phyloP scores from a whole-genome alignment of 2,113 vertebrate species.

The Heterotis niloticus region DNA sequence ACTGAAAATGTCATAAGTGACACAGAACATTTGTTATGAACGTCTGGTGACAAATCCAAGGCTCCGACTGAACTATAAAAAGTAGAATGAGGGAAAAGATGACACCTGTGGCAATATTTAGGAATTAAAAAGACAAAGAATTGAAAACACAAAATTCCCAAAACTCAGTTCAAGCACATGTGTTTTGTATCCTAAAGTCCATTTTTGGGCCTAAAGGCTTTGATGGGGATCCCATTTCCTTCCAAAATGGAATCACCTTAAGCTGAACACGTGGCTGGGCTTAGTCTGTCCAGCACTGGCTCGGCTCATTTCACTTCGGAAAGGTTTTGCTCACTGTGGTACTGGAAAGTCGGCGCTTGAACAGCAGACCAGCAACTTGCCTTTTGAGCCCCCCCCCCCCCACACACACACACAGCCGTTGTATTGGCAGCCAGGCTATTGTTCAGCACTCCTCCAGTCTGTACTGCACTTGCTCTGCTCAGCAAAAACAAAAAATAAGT shows the following conservation, averaged over 20 bases:
- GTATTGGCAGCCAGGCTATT: constrained; percentile 46
- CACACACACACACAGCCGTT: too few relatives aligned
- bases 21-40: neutral
- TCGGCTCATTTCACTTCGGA: neutral
- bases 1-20: too few relatives aligned
- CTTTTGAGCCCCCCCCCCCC: neutral
- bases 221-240: too few relatives aligned
- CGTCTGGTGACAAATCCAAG: neutral
- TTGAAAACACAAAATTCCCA: neutral
- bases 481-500: constrained; percentile 54
- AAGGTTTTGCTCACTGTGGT: neutral
- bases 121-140: neutral
- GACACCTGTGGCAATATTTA: neutral
- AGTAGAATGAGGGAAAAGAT: too few relatives aligned
- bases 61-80: neutral
- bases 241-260: too few relatives aligned
- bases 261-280: neutral
- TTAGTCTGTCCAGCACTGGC: neutral
- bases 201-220: too few relatives aligned
- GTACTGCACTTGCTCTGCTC: constrained; percentile 49
- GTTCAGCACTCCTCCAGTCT: constrained; percentile 49
- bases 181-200: too few relatives aligned
- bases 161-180: too few relatives aligned
- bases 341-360: neutral
- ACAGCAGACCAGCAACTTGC: constrained; percentile 13